Base-by-base conservation (phyloP, 2,113 vertebrate species). In the Crotalus tigris region DNA sequence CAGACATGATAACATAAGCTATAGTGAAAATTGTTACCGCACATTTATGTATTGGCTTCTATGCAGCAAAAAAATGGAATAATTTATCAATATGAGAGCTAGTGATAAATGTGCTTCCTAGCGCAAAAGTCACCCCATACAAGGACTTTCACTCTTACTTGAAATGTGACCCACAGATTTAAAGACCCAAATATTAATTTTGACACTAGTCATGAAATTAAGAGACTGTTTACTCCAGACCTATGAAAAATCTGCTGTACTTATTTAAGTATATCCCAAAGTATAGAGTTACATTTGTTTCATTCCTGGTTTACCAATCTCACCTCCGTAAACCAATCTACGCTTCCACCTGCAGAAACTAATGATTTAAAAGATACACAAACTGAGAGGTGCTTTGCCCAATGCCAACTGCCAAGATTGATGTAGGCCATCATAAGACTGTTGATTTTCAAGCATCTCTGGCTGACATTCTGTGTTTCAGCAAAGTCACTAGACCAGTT, bases 401-500 rank as follows among this genome's bases (percentile, higher is more conserved):
- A 59, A 0, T 75, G 3, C 1, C 91, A 93, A 75, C 89, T 95
- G 92, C 55, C 93, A 85, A 61, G 92, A 69, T n/a, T 61, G 61
- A 58, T 5, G 33, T 0, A 53, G 88, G 91, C 2, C 94, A 19
- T 1, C 0, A 24, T 59, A 15, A 57, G 49, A 23, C 88, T 49
- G 26, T 13, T 88, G 89, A 26, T 87, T 54, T 24, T 24, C 21
- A 39, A 44, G 26, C 89, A 96, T 46, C 29, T 17, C 29, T 87
- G 55, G 59, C 90, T 92, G 0, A 85, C 85, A 12, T 90, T 94
- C 91, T 95, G 59, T 97, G 94, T 89, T 55, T 8, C 91, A 54
- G 4, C 69, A 93, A 95, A 94, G 64, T 93, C 53, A 54, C 91
- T 59, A 64, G 92, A 92, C 29, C 24, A 12, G 88, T 23, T 89